Percentiles rank a stretch among this genome's conserved stretches.
Evolutionary conservation across 1,140 invertebrate genomes (phyloP).

Genomic region (Drosophila kepulauana): DNA sequence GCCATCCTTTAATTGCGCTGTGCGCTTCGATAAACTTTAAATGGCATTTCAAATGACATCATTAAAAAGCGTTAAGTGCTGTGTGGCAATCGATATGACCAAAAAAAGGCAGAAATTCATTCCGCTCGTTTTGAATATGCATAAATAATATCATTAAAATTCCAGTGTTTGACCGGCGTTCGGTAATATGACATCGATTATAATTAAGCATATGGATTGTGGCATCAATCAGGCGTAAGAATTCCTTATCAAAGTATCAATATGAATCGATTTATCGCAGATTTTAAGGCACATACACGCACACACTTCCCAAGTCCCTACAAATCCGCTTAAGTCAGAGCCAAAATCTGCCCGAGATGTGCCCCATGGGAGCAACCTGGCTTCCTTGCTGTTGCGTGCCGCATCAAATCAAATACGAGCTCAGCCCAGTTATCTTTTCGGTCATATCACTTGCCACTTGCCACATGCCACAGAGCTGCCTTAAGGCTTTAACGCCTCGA

Average conservation of each 20-base stretch:
- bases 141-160: slow-evolving; percentile 21
- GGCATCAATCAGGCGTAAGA: slow-evolving; percentile 25
- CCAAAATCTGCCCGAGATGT: slow-evolving; percentile 48
- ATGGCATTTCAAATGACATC: slow-evolving; percentile 51
- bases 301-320: neutral
- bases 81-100: neutral
- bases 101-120: neutral
- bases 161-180: slow-evolving; percentile 8
- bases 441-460: slow-evolving; percentile 21
- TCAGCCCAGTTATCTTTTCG: slow-evolving; percentile 57
- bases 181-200: slow-evolving; percentile 12
- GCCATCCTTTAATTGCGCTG: slow-evolving; percentile 27
- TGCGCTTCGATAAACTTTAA: slow-evolving; percentile 53
- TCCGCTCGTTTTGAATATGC: slow-evolving; percentile 8
- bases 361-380: slow-evolving; percentile 41
- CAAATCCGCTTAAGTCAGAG: slow-evolving; percentile 60
- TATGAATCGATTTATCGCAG: slow-evolving; percentile 57
- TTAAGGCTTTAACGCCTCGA: slow-evolving; percentile 41
- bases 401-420: slow-evolving; percentile 47
- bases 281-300: slow-evolving; percentile 45
- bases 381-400: slow-evolving; percentile 34
- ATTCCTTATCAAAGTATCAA: slow-evolving; percentile 58
- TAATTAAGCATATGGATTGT: slow-evolving; percentile 20
- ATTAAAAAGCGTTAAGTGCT: slow-evolving; percentile 61
- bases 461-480: neutral